Evolutionary conservation across 2,888 invertebrate species (phyloP).

Genomic region (Electrophaes corylata): DNA sequence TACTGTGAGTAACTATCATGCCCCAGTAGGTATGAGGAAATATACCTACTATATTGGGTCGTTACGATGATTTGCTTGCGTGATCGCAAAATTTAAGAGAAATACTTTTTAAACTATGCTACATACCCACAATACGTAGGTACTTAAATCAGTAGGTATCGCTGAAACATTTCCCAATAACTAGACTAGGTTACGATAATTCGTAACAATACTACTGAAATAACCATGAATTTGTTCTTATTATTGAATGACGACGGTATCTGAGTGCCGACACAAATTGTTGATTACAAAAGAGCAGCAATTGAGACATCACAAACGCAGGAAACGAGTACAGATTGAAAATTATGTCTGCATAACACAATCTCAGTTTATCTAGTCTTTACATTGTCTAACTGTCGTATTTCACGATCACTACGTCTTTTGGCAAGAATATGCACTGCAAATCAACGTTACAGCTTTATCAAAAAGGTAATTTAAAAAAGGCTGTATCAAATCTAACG

Average conservation of each 20-base stretch:
- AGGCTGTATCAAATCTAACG: no score
- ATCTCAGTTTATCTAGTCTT: slow-evolving; percentile 46
- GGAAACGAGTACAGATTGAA: slow-evolving; percentile 78
- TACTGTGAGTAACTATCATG: slow-evolving; percentile 4
- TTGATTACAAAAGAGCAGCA: slow-evolving; percentile 83
- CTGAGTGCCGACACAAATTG: slow-evolving; percentile 75
- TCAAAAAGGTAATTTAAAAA: no score
- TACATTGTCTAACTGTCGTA: slow-evolving; percentile 37
- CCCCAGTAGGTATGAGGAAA: slow-evolving; percentile 22
- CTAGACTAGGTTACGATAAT: not conserved
- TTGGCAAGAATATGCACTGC: not conserved
- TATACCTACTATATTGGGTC: slow-evolving; percentile 28
- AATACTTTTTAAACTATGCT: slow-evolving; percentile 38
- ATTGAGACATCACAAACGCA: slow-evolving; percentile 78
- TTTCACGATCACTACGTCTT: slow-evolving; percentile 7
- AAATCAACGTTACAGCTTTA: no score
- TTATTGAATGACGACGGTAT: slow-evolving; percentile 72
- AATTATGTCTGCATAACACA: slow-evolving; percentile 69
- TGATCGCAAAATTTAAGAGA: slow-evolving; percentile 43
- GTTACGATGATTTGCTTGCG: slow-evolving; percentile 39
- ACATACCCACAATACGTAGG: slow-evolving; percentile 6
- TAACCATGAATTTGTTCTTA: slow-evolving; percentile 71
- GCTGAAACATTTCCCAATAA: not conserved
- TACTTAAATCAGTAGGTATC: slow-evolving; percentile 1
- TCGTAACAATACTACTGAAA: slow-evolving; percentile 51